Evolutionary conservation across 2,113 vertebrate genomes (phyloP).

Genomic region (Mixornis gularis): DNA sequence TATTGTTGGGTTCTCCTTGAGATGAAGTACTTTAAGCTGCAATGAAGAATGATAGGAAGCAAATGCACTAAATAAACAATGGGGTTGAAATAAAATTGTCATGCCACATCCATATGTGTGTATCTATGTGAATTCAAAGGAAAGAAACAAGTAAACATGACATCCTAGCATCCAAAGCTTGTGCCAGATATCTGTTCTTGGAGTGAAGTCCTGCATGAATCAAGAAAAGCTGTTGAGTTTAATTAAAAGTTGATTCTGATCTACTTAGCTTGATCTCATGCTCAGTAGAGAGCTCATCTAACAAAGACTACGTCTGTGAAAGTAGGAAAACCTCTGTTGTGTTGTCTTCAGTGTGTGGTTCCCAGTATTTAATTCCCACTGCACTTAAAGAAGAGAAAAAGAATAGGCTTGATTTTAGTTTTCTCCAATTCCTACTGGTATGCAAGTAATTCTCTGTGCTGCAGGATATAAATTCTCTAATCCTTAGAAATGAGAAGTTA

Average conservation of each 20-base stretch:
- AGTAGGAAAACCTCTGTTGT: background rate
- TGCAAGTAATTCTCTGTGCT: background rate
- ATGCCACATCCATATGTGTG: background rate
- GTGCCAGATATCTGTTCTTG: background rate
- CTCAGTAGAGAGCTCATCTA: background rate
- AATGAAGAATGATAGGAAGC: background rate
- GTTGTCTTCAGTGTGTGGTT: background rate
- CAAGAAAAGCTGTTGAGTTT: conserved; percentile 2
- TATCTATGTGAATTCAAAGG: background rate
- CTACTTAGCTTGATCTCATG: background rate
- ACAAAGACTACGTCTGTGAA: background rate
- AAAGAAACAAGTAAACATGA: background rate
- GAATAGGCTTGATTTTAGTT: background rate
- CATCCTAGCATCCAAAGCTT: background rate
- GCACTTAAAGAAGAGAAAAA: background rate
- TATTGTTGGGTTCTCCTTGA: background rate
- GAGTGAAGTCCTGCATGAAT: background rate
- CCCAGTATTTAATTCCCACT: background rate
- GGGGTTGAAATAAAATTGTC: background rate
- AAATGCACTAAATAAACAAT: background rate
- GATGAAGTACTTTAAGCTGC: background rate
- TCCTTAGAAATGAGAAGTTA: background rate
- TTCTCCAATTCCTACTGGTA: background rate
- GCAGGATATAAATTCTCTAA: background rate
- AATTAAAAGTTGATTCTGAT: background rate